A percentile compares a stretch with the other conserved stretches of the same genome.
phyloP scores from a whole-genome alignment of 2,113 vertebrate genomes.

The Xiphophorus couchianus region DNA sequence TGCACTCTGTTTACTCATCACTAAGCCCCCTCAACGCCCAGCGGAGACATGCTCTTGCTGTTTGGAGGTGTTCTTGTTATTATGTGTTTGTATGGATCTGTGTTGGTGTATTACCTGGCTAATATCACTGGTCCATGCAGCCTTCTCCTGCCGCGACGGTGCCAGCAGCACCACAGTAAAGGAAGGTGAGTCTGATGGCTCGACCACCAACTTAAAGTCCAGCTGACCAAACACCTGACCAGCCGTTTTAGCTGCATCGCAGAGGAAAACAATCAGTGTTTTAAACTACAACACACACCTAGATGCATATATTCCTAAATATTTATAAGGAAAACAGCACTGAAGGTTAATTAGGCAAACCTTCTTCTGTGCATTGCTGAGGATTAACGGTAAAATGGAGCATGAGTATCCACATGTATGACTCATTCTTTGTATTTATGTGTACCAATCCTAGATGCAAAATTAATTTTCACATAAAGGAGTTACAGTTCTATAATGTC shows the following conservation, averaged over 20 bases:
- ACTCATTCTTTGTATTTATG: conserved; percentile 1
- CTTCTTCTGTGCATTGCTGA: conserved; percentile 15
- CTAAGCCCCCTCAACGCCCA: conserved; percentile 55
- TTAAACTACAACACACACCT: neutral
- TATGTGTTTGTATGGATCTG: conserved; percentile 47
- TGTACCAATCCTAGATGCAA: conserved; percentile 15
- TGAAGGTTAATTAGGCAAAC: conserved; percentile 48
- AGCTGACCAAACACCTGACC: conserved; percentile 95
- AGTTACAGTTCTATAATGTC: conserved; percentile 50
- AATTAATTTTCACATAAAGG: conserved; percentile 1
- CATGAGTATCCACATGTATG: conserved; percentile 1
- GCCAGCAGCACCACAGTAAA: conserved; percentile 95
- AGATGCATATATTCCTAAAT: neutral
- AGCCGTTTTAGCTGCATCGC: conserved; percentile 85
- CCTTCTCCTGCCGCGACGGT: conserved; percentile 95
- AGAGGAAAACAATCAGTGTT: neutral
- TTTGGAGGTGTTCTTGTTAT: conserved; percentile 58
- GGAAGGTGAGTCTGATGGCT: conserved; percentile 85
- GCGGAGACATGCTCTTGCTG: conserved; percentile 35
- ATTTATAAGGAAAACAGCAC: conserved; percentile 3
- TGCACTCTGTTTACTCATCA: conserved; percentile 64
- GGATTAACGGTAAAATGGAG: conserved; percentile 20
- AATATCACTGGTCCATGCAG: conserved; percentile 98
- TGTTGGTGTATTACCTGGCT: conserved; percentile 87
- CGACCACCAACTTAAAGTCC: conserved; percentile 96